Base-by-base conservation (phyloP, 2,797 vertebrate species). In the Notolepis coatsorum region DNA sequence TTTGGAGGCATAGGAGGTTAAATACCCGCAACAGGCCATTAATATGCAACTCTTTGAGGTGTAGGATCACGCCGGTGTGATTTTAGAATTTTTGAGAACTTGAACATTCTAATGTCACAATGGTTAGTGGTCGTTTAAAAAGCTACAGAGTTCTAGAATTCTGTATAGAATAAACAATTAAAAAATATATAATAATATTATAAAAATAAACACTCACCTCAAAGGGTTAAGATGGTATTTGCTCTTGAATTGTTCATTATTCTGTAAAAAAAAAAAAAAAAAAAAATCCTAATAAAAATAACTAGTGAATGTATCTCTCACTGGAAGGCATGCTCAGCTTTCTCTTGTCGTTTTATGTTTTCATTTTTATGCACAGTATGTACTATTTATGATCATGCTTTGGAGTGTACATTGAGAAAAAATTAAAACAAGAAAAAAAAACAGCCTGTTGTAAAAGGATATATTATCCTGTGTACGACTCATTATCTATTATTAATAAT, bases 381-480 rank as follows among this genome's bases (percentile, higher is more conserved):
- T 89, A 88, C 81, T 90, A 89, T 91, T 89, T 89, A 90, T 88
- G 84, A 87, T 72, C 75, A 87, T 73, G 75, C 71, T 76, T 84
- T 75, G 73, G 80, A 72, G 79, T 87, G 82, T 88, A 83, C 84
- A 86, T 84, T 82, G 84, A n/a, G n/a, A n/a, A n/a, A n/a, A n/a
- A n/a, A n/a, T n/a, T n/a, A n/a, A n/a, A n/a, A n/a, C n/a, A n/a
- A n/a, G 75, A 87, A 65, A 71, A 85, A 85, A 85, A 54, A 79
- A 78, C 77, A 76, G 83, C 72, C 75, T 87, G 82, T 87, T 84
- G 77, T 82, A 66, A 87, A 88, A 87, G 87, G 86, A 91, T 92
- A 89, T 89, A 91, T 91, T 92, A 91, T 92, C 89, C 90, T 88
- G 81, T 82, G 76, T 89, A 87, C 75, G 81, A 75, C 78, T 79